These are phyloP conservation scores for Phyllotreta cruciferae DNA, from an alignment of 2,888 invertebrate genomes.

Conservation along the genomic window DNA sequence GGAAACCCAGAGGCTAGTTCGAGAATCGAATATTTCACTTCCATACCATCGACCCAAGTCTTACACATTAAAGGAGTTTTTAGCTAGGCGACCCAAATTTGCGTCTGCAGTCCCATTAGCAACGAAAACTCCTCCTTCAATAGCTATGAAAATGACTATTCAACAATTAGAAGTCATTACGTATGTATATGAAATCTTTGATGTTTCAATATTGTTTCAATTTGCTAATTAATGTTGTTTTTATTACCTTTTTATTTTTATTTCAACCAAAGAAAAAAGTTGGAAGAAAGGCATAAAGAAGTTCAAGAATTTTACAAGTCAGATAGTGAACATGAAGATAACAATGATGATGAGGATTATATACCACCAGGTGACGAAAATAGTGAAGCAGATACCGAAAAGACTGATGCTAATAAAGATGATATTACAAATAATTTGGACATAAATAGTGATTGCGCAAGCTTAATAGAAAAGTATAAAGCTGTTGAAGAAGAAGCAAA, in stretches of 20 bases:
- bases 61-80: constrained; percentile 79
- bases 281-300: constrained; percentile 77
- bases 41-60: constrained; percentile 89
- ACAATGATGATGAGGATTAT: constrained; percentile 40
- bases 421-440: too few relatives aligned
- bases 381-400: too few relatives aligned
- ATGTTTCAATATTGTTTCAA: too few relatives aligned
- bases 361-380: constrained; percentile 24
- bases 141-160: constrained; percentile 71
- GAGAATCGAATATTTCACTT: constrained; percentile 77
- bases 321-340: constrained; percentile 66
- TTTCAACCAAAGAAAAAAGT: constrained; percentile 57
- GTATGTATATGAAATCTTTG: constrained; percentile 61
- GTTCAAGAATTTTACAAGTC: constrained; percentile 79
- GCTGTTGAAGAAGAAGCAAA: too few relatives aligned
- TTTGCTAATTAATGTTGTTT: constrained; percentile 17
- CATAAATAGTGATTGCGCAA: too few relatives aligned
- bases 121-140: constrained; percentile 57
- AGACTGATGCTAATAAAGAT: too few relatives aligned
- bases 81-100: constrained; percentile 64
- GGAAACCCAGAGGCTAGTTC: constrained; percentile 81
- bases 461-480: too few relatives aligned
- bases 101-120: constrained; percentile 54
- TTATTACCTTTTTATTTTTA: constrained; percentile 26
- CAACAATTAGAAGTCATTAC: constrained; percentile 71